Base-by-base conservation (phyloP, 2,888 invertebrate genomes). In the Metellina segmentata region DNA sequence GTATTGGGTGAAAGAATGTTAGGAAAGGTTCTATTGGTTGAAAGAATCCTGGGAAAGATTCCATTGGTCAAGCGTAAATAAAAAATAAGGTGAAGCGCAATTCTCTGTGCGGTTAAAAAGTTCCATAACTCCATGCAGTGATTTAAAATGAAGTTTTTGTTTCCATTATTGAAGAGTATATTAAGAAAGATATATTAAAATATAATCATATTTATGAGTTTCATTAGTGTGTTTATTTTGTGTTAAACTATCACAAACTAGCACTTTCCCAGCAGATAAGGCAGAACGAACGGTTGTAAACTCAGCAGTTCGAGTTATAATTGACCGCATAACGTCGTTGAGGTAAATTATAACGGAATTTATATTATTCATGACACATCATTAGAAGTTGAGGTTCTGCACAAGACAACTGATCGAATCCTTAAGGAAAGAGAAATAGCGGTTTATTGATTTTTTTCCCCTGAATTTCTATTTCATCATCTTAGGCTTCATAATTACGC, bases 391-490 rank as follows among this genome's bases (percentile, higher is more conserved):
- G 61, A 61, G 51, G 9, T 20, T 7, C 77, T 6, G 9, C 16
- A 16, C 48, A 77, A 77, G 51, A n/a, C 16, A 7, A n/a, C 19
- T 49, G 8, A 61, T 53, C 16, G 19, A 79, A 53, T 20, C 53
- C 53, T 53, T 34, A 13, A 20, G 79, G 53, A 19, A 79, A 79
- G 79, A 53, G 53, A 34, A 79, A 79, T 79, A 79, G 20, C 8
- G 61, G 9, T 72, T 34, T 85, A 85, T 85, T 85, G 83, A 85
- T 85, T 83, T n/a, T n/a, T n/a, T n/a, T n/a, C n/a, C 74, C 51
- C 11, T 53, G 48, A 52, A 52, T 53, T 85, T 16, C 53, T 52
- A 20, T 74, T 74, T 20, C 61, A 72, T 53, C 83, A 85, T 74
- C 74, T 34, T 34, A 51, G 71, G 77, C 71, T 85, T 52, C 74